Conservation (phyloP, 2,797 vertebrate species). For the Acridotheres tristis region DNA sequence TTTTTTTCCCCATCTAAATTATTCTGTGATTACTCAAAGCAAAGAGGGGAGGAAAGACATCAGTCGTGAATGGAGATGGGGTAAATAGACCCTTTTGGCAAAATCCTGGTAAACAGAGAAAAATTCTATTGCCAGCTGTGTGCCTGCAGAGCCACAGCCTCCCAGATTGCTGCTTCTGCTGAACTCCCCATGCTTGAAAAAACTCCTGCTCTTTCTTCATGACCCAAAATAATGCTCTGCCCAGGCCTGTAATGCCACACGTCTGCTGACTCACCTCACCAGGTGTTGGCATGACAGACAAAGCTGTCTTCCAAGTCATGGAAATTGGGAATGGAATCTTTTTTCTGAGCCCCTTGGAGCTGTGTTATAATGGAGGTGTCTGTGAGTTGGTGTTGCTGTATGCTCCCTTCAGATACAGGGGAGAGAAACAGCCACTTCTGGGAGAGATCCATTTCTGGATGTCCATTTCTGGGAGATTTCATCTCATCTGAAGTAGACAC, state of each 20-base stretch:
- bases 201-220: background rate
- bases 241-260: background rate
- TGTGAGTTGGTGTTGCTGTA: background rate
- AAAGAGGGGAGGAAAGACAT: background rate
- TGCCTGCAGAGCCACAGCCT: background rate
- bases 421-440: background rate
- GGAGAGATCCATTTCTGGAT: background rate
- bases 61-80: fast-evolving
- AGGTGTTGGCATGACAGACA: background rate
- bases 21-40: background rate
- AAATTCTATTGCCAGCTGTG: background rate
- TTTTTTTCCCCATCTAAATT: background rate
- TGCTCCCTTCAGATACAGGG: background rate
- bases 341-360: background rate
- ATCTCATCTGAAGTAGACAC: background rate
- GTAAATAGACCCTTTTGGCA: background rate
- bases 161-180: background rate
- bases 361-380: background rate
- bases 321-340: background rate
- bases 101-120: background rate
- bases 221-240: background rate
- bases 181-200: background rate
- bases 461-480: background rate
- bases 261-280: background rate
- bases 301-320: background rate